These are phyloP conservation scores for Malurus elegans DNA, from an alignment of 2,113 vertebrate genomes.

Conservation along the genomic window DNA sequence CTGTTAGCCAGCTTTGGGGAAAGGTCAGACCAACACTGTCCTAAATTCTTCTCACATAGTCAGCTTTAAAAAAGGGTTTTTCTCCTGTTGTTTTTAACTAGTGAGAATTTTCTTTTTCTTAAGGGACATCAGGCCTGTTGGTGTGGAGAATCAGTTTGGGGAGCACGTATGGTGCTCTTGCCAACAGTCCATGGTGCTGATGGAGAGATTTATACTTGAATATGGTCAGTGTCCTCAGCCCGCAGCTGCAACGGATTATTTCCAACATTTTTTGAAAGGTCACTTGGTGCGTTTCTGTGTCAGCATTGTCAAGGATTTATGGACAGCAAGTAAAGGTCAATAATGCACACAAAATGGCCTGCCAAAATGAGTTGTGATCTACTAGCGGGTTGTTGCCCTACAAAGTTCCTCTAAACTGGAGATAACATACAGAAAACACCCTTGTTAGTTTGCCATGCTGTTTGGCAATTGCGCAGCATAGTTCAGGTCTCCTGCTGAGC, in stretches of 20 bases:
- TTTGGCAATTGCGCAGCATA: neutral
- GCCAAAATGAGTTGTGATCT: slow-evolving; percentile 61
- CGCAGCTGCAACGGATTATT: slow-evolving; percentile 67
- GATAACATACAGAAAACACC: slow-evolving; percentile 4
- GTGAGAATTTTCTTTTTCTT: neutral
- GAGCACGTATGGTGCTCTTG: neutral
- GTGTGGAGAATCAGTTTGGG: slow-evolving; percentile 1
- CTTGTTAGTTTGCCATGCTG: neutral
- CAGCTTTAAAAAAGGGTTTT: neutral
- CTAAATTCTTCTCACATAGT: neutral
- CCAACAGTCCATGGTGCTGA: slow-evolving; percentile 55
- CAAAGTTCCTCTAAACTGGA: slow-evolving; percentile 18
- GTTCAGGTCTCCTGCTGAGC: neutral
- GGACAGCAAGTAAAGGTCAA: slow-evolving; percentile 64
- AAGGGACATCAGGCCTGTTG: neutral
- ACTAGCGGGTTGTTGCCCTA: slow-evolving; percentile 37
- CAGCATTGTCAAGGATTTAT: slow-evolving; percentile 63
- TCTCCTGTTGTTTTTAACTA: neutral
- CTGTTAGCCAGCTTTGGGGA: neutral
- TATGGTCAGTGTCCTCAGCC: slow-evolving; percentile 56
- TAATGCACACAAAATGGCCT: slow-evolving; percentile 61
- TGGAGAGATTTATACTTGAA: slow-evolving; percentile 58
- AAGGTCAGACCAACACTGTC: neutral
- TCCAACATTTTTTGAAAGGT: slow-evolving; percentile 67
- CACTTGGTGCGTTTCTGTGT: slow-evolving; percentile 55